Base-by-base conservation (phyloP, 2,888 invertebrate species). In the Eupeodes latifasciatus region DNA sequence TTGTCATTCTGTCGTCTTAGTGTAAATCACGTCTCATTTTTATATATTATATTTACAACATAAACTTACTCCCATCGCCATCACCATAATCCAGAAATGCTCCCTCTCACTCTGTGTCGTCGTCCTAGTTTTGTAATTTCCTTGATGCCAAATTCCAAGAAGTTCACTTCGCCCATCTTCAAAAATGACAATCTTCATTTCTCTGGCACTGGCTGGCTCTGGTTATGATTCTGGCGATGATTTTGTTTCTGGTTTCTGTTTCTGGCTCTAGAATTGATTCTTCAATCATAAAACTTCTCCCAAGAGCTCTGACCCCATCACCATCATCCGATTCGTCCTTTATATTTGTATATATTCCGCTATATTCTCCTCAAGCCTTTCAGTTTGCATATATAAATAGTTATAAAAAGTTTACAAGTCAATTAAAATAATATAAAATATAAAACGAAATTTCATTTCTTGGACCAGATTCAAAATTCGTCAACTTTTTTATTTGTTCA, bases 401-500 rank as follows among this genome's bases (percentile, higher is more conserved):
- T 27, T 27, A 40, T 40, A 40, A 40, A 40, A 40, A 87, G 80
- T 84, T 87, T 87, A 74, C 64, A 87, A 87, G 84, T 87, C 87
- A 87, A 87, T 87, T 87, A 87, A 87, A 87, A 87, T 62, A 75
- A 27, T 59, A 62, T 81, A 76, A 72, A 87, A 69, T 74, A 14
- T 44, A 74, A 85, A 67, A 81, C 66, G 59, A 75, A 83, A 62
- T 80, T 80, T 83, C 66, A 80, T 76, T 59, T 87, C 80, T 83
- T 87, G 76, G 87, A 81, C 61, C 66, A 80, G 76, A 84, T 87
- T 87, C 83, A 83, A 87, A 81, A 78, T 55, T 85, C 80, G 87
- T 87, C 87, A 84, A 87, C 80, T 81, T 85, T 69, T 74, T 27
- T 55, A 0, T 5, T 55, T 5, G 3, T 5, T 40, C 40, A 40